Conservation (phyloP, 2,888 invertebrate species). For the Idaea biselata region DNA sequence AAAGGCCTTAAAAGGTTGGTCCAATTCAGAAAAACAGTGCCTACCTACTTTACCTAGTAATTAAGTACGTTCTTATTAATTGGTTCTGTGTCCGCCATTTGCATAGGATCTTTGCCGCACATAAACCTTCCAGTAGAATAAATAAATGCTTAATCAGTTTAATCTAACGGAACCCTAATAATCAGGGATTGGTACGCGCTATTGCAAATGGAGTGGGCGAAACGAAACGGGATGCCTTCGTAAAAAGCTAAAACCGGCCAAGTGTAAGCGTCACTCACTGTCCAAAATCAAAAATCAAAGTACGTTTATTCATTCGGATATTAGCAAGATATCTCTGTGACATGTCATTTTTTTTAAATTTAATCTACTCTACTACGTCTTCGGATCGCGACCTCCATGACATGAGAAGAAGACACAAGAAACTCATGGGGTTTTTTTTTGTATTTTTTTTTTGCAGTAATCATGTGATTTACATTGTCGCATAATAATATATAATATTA, state of each 20-base stretch:
- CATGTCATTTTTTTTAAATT: no score
- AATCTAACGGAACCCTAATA: not conserved
- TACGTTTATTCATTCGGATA: no score
- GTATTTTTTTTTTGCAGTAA: no score
- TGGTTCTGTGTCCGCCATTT: not conserved
- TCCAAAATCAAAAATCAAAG: no score
- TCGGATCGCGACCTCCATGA: no score
- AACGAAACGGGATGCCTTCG: not conserved
- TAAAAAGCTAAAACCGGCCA: not conserved
- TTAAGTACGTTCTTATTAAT: not conserved
- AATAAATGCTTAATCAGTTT: not conserved
- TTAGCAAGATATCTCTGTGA: no score
- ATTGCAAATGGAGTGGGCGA: not conserved
- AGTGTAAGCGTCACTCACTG: no score
- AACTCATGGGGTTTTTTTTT: no score
- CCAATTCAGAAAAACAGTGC: not conserved
- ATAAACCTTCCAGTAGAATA: constrained; percentile 1
- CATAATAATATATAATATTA: no score
- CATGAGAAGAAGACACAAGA: no score
- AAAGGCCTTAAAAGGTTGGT: not conserved
- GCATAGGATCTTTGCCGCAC: not conserved
- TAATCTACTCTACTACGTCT: no score
- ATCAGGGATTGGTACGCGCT: not conserved
- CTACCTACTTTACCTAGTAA: not conserved
- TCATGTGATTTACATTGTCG: no score